Evolutionary conservation across 2,888 invertebrate species (phyloP), one percentile per base, ranked within the genome.

Genomic region (Eremobia ochroleuca): DNA sequence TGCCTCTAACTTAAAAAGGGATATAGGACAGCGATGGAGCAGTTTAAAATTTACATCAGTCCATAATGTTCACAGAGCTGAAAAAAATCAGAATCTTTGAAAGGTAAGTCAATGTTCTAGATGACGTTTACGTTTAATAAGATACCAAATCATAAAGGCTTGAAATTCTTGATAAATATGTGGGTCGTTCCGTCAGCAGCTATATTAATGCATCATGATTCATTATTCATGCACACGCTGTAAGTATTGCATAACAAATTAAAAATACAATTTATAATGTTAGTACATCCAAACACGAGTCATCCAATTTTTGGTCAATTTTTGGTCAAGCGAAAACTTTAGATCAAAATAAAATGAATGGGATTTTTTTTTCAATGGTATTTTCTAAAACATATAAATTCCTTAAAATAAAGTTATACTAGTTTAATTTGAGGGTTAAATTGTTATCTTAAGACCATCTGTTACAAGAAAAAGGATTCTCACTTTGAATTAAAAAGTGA

Each of bases 401-500:
- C 8, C 6, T 43, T 43, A 21, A 59, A 28, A 46, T 43, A n/a
- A 34, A 64, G 52, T 52, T 21, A 34, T 28, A 49, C 3, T 25
- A 13, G 2, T 15, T 40, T 64, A 37, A n/a, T 15, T 15, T 21
- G 43, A 55, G 43, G 40, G 34, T 55, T 13, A 64, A 55, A 55
- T 46, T 43, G 52, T 18, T 11, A 28, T 59, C 43, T 34, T 43
- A 28, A 77, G 15, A 9, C 8, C 25, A 55, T 37, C 43, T 55
- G 46, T 21, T 31, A 37, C 21, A 70, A 37, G 6, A 78, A 31
- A 66, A 31, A 31, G 15, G 25, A 8, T 31, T 25, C 8, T 65
- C 62, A 46, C 18, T 18, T 62, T 3, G 13, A 40, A 59, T 52
- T 37, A 9, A 28, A 78, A 46, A 46, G 15, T 77, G 31, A 78